phyloP scores from a whole-genome alignment of 2,888 invertebrate genomes.

The Abrostola tripartita region DNA sequence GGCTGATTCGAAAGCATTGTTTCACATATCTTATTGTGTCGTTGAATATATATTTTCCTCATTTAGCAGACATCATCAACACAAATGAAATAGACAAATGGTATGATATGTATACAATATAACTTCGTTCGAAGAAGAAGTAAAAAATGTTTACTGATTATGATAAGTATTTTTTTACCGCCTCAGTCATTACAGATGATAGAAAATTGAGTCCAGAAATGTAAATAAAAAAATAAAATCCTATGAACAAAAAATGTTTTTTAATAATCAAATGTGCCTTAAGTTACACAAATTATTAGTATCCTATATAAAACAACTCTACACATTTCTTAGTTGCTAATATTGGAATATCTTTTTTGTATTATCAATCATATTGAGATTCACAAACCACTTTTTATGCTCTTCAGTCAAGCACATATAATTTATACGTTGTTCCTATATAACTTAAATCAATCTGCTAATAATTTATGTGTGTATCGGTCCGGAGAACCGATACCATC shows the following conservation, averaged over 20 bases:
- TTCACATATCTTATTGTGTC: background rate
- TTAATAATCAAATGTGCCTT: too few relatives aligned
- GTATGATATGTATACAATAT: background rate
- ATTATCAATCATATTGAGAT: too few relatives aligned
- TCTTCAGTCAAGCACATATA: slow-evolving; percentile 5
- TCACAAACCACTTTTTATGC: background rate
- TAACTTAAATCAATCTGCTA: slow-evolving; percentile 16
- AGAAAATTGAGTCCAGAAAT: too few relatives aligned
- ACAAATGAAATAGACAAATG: background rate
- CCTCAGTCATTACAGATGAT: too few relatives aligned
- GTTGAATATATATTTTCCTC: slow-evolving; percentile 6
- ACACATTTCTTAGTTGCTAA: too few relatives aligned
- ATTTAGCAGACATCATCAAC: background rate
- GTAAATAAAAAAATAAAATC: too few relatives aligned
- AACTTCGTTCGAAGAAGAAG: background rate
- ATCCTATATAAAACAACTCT: too few relatives aligned
- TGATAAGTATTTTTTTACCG: background rate
- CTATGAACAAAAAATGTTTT: too few relatives aligned
- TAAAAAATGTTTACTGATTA: background rate
- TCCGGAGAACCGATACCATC: slow-evolving; percentile 28
- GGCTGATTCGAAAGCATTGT: background rate
- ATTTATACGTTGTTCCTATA: slow-evolving; percentile 11
- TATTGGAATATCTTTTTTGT: too few relatives aligned
- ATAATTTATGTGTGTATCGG: slow-evolving; percentile 26
- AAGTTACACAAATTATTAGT: too few relatives aligned